Percentiles rank a stretch among this genome's conserved stretches.
Evolutionary conservation across 2,797 vertebrate genomes (phyloP).

Genomic region (Parotocinclus haroldoi): DNA sequence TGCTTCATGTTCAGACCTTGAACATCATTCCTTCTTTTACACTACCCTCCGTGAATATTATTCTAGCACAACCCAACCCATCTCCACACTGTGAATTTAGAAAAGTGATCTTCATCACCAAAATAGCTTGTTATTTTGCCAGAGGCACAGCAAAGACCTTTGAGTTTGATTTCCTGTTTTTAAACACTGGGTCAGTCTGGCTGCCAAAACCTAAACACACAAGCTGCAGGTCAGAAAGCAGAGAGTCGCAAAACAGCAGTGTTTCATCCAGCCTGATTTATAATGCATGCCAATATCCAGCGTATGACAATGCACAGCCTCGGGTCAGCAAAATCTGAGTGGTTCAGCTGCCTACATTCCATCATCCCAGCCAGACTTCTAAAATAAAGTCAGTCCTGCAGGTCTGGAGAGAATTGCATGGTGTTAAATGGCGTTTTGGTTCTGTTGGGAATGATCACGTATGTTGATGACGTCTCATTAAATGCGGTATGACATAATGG

Average conservation of each 20-base stretch:
- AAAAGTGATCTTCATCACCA: slow-evolving; percentile 2
- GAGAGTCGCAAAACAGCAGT: slow-evolving; percentile 67
- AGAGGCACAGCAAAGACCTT: slow-evolving; percentile 7
- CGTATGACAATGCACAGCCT: slow-evolving; percentile 56
- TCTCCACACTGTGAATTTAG: not conserved
- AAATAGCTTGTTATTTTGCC: slow-evolving; percentile 31
- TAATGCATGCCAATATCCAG: slow-evolving; percentile 67
- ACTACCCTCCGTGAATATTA: not conserved
- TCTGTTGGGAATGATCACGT: not conserved
- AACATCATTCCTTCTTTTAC: no score
- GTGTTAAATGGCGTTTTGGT: slow-evolving; percentile 10
- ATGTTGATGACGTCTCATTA: slow-evolving; percentile 10
- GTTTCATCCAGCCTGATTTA: slow-evolving; percentile 71
- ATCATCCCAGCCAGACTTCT: slow-evolving; percentile 28
- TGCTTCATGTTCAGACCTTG: not conserved
- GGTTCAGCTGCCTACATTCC: slow-evolving; percentile 41
- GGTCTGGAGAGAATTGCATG: slow-evolving; percentile 21
- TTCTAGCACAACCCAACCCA: slow-evolving; percentile 7
- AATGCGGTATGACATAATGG: slow-evolving; percentile 12
- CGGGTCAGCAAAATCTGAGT: slow-evolving; percentile 53
- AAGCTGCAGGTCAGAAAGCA: slow-evolving; percentile 57
- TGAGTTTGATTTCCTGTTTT: slow-evolving; percentile 15
- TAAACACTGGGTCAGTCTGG: slow-evolving; percentile 29
- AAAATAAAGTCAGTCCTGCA: slow-evolving; percentile 8
- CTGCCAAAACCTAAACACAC: slow-evolving; percentile 32